Base-by-base conservation (phyloP, 1,140 invertebrate species). In the Druon quercuslanigerum region DNA sequence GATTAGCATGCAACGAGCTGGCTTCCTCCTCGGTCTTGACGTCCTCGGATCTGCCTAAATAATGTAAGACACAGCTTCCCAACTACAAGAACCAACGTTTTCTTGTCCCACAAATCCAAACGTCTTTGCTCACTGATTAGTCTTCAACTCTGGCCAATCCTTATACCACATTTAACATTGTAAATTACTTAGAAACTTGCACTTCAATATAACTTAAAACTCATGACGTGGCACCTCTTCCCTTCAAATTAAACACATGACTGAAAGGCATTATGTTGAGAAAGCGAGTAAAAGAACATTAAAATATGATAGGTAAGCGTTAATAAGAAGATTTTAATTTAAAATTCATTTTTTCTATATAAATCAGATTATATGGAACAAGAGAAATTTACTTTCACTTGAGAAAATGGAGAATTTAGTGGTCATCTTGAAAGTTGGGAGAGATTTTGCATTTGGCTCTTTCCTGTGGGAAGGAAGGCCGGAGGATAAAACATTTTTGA, bases 401-500 rank as follows among this genome's bases (percentile, higher is more conserved):
- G 56, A 57, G 19, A 57, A 57, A 57, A 33, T 17, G n/a, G 2
- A 57, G 25, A 20, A 57, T 57, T 57, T 57, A 57, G 19, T 51
- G 71, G 51, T 72, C 20, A 51, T 72, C 71, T 19, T 20, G 50
- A 1, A 72, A 25, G 51, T 72, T 72, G 46, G 13, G 25, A 16
- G 60, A 46, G 60, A 76, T 76, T 81, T 82, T 79, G 82, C 72
- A 73, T 73, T 82, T 79, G 77, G 75, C 70, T 77, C 78, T 82
- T 79, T 78, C 56, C 17, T 3, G 16, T 73, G 80, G 77, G 79
- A 79, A 82, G 81, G 82, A 80, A 82, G 79, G 76, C 81, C 51
- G 72, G 76, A 84, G 85, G 88, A 91, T 89, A 88, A 90, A 91
- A 87, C 87, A 91, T 91, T 91, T 91, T 91, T 91, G 91, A 91